phyloP scores from a whole-genome alignment of 1,140 invertebrate species.

The Cyrtorhinus lividipennis region DNA sequence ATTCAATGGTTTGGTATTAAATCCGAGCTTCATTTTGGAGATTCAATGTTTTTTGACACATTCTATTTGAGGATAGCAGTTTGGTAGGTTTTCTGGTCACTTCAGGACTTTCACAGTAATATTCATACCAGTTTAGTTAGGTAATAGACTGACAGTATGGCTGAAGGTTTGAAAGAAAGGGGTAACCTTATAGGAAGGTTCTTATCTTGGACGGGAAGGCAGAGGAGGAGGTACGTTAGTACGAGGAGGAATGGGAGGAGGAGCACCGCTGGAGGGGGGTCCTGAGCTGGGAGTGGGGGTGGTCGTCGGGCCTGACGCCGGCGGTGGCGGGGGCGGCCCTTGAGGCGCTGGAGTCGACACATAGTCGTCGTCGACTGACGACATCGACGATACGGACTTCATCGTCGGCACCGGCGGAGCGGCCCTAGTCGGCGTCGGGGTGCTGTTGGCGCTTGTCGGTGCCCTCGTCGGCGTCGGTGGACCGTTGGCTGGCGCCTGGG shows the following conservation, averaged over 20 bases:
- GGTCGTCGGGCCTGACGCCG: constrained; percentile 3
- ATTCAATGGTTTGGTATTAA: no score
- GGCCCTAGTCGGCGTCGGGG: background rate
- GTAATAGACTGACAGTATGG: no score
- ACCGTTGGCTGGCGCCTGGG: background rate
- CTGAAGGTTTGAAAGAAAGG: no score
- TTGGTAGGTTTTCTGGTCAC: no score
- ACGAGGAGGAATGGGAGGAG: constrained; percentile 17
- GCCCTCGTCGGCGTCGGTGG: background rate
- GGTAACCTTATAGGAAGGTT: no score
- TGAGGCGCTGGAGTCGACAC: constrained; percentile 14
- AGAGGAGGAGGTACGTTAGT: constrained; percentile 17
- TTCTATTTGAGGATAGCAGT: no score
- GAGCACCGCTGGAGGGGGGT: background rate
- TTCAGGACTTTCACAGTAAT: no score
- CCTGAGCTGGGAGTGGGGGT: constrained; percentile 6
- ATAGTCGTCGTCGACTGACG: constrained; percentile 4
- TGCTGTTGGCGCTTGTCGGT: background rate
- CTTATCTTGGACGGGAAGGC: constrained; percentile 16
- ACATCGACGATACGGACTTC: background rate
- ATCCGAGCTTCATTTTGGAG: no score
- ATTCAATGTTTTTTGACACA: no score
- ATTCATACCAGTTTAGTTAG: no score
- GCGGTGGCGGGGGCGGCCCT: constrained; percentile 10
- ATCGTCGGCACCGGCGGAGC: background rate